Conservation (phyloP, 2,888 invertebrate genomes). For the Lithophane semibrunnea region DNA sequence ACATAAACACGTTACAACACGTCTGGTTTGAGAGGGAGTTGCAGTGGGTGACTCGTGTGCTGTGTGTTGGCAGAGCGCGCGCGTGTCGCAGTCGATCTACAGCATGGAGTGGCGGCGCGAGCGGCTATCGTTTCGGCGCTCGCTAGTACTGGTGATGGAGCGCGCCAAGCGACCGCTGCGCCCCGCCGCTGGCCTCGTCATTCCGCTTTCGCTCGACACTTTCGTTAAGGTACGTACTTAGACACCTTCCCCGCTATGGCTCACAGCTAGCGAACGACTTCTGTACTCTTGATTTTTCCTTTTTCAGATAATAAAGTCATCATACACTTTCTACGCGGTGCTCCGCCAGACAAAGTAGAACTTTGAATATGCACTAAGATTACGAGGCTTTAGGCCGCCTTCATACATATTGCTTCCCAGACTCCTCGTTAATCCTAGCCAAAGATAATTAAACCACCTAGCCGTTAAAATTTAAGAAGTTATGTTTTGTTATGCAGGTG, state of each 20-base stretch:
- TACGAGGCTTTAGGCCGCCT: not conserved
- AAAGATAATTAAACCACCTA: no score
- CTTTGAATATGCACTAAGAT: not conserved
- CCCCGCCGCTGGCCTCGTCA: conserved; percentile 85
- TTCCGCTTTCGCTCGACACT: conserved; percentile 88
- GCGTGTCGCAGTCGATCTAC: conserved; percentile 83
- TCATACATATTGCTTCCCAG: not conserved
- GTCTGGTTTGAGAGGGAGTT: not conserved
- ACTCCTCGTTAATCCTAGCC: not conserved
- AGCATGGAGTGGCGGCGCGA: conserved; percentile 78
- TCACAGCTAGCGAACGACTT: not conserved
- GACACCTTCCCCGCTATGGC: no score
- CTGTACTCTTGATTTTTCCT: not conserved
- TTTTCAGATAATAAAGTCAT: conserved; percentile 85
- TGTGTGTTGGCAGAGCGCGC: conserved; percentile 78
- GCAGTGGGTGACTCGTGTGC: not conserved
- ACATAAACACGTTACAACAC: not conserved
- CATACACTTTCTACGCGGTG: conserved; percentile 86
- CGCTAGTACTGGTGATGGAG: conserved; percentile 85
- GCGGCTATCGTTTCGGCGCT: conserved; percentile 71
- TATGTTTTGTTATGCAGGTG: no score
- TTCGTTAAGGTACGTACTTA: conserved; percentile 81
- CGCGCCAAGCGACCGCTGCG: conserved; percentile 86
- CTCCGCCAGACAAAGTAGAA: conserved; percentile 82
- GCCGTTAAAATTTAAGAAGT: not conserved